Conservation (phyloP, 2,113 vertebrate species). For the Pica pica region DNA sequence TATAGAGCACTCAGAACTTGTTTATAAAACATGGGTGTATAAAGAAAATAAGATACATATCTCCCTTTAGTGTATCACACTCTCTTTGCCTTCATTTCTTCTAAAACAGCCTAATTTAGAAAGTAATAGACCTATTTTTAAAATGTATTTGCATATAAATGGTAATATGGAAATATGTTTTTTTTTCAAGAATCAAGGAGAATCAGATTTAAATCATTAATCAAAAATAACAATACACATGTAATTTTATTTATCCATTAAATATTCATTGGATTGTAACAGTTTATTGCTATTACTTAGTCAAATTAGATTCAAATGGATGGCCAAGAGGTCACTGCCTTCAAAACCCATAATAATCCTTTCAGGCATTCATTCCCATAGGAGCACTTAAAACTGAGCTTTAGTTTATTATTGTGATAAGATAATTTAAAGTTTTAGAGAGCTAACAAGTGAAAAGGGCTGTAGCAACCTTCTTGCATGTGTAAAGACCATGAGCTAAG, state of each 20-base stretch:
- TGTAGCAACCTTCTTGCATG: neutral
- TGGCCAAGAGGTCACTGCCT: neutral
- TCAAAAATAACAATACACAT: neutral
- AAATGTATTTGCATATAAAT: neutral
- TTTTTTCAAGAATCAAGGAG: neutral
- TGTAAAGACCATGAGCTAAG: neutral
- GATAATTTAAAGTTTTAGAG: neutral
- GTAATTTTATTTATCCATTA: neutral
- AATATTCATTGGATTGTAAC: neutral
- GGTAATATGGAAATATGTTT: neutral
- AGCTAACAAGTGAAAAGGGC: neutral
- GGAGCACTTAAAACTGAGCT: neutral
- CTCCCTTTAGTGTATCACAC: neutral
- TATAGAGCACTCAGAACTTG: neutral
- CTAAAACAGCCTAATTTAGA: neutral
- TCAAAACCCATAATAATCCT: neutral
- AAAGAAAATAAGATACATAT: neutral
- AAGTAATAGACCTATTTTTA: neutral
- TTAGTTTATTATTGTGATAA: neutral
- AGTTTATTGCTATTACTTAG: slow-evolving; percentile 3
- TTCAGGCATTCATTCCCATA: neutral
- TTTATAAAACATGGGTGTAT: neutral
- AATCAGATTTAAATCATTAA: neutral
- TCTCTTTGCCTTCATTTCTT: neutral
- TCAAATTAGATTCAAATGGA: neutral